phyloP scores from a whole-genome alignment of 2,888 invertebrate genomes.

The Drosophila kuntzei region DNA sequence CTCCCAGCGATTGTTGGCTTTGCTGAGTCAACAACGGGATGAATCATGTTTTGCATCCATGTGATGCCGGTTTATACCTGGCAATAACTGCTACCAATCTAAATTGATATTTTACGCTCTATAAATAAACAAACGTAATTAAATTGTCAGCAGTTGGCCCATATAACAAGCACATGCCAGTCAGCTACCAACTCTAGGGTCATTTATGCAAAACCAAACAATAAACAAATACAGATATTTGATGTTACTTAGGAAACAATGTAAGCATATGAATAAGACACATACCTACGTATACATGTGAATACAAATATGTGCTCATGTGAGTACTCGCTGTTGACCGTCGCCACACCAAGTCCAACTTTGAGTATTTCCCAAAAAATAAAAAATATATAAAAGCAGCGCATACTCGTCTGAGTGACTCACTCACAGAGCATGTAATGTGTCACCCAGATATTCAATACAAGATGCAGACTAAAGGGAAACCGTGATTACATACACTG shows the following conservation, averaged over 20 bases:
- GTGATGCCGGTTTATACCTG: slow-evolving; percentile 2
- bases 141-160: slow-evolving; percentile 21
- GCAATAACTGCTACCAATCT: slow-evolving; percentile 2
- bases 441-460: slow-evolving; percentile 49
- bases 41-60: slow-evolving; percentile 39
- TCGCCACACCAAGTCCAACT: slow-evolving; percentile 18
- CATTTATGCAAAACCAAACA: slow-evolving; percentile 29
- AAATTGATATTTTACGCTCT: neutral
- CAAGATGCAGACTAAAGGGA: slow-evolving; percentile 29
- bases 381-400: neutral
- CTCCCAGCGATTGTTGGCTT: neutral
- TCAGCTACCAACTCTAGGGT: slow-evolving; percentile 35
- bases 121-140: slow-evolving; percentile 19
- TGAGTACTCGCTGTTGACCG: slow-evolving; percentile 21
- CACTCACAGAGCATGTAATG: slow-evolving; percentile 46
- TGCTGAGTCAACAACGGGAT: slow-evolving; percentile 43
- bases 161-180: slow-evolving; percentile 45
- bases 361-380: slow-evolving; percentile 53
- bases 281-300: neutral
- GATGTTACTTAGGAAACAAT: slow-evolving; percentile 34
- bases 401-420: slow-evolving; percentile 46
- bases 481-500: slow-evolving; percentile 20
- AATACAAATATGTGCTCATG: neutral
- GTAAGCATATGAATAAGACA: neutral
- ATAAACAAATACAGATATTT: slow-evolving; percentile 44